Percentiles rank a stretch among this genome's conserved stretches.
Evolutionary conservation across 2,113 vertebrate species (phyloP).

Genomic region (Pseudorasbora parva): DNA sequence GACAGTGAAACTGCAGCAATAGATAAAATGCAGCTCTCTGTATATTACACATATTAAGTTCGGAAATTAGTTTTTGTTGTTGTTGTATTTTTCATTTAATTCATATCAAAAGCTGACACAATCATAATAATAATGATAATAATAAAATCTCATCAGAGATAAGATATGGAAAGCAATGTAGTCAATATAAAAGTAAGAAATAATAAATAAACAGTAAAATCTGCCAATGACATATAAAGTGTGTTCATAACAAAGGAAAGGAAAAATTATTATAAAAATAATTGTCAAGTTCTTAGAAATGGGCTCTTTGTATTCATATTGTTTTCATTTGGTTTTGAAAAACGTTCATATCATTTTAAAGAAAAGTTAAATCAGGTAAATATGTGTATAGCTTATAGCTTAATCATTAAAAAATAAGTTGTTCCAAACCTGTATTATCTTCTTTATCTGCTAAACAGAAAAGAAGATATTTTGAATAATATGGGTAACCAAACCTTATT

Average conservation of each 20-base stretch:
- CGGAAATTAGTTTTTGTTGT: neutral
- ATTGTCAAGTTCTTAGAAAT: neutral
- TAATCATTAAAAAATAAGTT: too few relatives aligned
- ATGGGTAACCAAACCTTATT: too few relatives aligned
- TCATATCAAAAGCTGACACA: neutral
- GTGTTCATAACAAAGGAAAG: neutral
- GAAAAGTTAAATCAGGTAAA: too few relatives aligned
- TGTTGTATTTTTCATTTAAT: neutral
- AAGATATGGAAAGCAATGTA: neutral
- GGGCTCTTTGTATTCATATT: neutral
- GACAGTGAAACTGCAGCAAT: conserved; percentile 46
- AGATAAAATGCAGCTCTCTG: neutral
- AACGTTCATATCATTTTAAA: too few relatives aligned
- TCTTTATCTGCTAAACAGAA: too few relatives aligned
- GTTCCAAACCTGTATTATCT: too few relatives aligned
- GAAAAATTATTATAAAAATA: too few relatives aligned
- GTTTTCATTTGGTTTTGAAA: neutral
- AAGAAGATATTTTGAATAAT: too few relatives aligned
- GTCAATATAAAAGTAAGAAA: neutral
- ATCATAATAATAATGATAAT: neutral
- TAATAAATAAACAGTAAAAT: neutral
- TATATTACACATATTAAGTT: neutral
- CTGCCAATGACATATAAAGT: neutral
- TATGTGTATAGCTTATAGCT: too few relatives aligned
- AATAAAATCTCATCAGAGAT: neutral